These are phyloP conservation scores for Leucoraja ocellata DNA, from an alignment of 2,797 vertebrate species.

Conservation along the genomic window DNA sequence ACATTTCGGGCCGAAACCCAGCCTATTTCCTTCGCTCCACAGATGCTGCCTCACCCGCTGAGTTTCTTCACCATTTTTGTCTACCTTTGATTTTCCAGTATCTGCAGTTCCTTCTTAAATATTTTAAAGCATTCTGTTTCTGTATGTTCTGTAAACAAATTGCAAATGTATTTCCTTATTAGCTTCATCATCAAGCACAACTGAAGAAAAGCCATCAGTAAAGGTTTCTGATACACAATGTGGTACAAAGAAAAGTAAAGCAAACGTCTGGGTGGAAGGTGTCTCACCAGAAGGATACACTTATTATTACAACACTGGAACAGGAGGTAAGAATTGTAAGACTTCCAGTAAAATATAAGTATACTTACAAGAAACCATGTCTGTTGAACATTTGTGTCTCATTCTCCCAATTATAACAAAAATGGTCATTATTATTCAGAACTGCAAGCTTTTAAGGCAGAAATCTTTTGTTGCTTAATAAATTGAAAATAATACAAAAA, in stretches of 20 bases:
- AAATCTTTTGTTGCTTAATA: not conserved
- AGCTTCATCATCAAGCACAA: slow-evolving; percentile 41
- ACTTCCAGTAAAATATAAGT: not conserved
- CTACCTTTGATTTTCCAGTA: no score
- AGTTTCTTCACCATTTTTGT: no score
- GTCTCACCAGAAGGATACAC: slow-evolving; percentile 65
- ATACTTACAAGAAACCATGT: not conserved
- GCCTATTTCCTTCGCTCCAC: no score
- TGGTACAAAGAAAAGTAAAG: slow-evolving; percentile 40
- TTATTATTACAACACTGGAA: slow-evolving; percentile 80
- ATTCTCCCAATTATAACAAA: not conserved
- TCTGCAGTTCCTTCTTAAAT: not conserved
- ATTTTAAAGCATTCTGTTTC: not conserved
- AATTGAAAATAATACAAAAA: not conserved
- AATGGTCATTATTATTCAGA: not conserved
- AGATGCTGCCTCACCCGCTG: no score
- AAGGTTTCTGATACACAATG: slow-evolving; percentile 43
- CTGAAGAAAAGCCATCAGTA: slow-evolving; percentile 50
- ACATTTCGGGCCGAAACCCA: no score
- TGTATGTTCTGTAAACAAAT: not conserved
- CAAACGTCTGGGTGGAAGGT: slow-evolving; percentile 69
- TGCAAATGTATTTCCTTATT: not conserved
- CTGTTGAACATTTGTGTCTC: not conserved
- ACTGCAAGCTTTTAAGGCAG: not conserved
- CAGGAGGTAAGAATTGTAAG: slow-evolving; percentile 69